Percentiles rank a stretch among this genome's conserved stretches.
These are phyloP conservation scores for Cephus spinipes DNA, from an alignment of 2,888 invertebrate species.

Conservation along the genomic window DNA sequence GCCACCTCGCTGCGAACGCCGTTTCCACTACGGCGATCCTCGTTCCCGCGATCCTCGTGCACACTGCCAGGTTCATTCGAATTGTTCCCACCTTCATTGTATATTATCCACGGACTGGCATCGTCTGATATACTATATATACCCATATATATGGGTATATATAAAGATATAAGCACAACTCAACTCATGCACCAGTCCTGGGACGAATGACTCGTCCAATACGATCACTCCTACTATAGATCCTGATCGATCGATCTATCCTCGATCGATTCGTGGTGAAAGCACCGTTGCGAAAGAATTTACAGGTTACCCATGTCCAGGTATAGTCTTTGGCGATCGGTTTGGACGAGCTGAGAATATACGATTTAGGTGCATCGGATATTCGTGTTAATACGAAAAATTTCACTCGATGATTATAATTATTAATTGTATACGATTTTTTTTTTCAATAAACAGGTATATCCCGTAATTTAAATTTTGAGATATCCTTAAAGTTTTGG, in stretches of 20 bases:
- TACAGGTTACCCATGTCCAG: background rate
- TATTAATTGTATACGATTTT: background rate
- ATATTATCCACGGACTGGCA: conserved; percentile 2
- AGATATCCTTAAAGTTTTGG: too few relatives aligned
- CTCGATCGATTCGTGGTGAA: background rate
- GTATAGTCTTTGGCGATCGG: background rate
- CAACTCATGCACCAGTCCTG: background rate
- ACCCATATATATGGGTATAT: background rate
- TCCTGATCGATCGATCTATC: background rate
- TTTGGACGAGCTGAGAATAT: background rate
- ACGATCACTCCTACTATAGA: background rate
- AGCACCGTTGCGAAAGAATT: background rate
- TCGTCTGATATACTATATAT: background rate
- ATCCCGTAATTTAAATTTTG: background rate
- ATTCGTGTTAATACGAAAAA: background rate
- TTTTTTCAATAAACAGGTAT: background rate
- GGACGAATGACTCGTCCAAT: background rate
- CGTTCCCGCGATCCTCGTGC: conserved; percentile 59
- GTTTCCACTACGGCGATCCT: conserved; percentile 42
- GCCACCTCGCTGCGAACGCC: conserved; percentile 57
- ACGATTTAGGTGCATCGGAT: background rate
- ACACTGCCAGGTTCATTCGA: conserved; percentile 48
- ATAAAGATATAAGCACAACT: background rate
- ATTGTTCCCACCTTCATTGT: conserved; percentile 7
- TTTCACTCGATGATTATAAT: background rate